Evolutionary conservation across 2,797 vertebrate species (phyloP).

Genomic region (Rachycentron canadum): DNA sequence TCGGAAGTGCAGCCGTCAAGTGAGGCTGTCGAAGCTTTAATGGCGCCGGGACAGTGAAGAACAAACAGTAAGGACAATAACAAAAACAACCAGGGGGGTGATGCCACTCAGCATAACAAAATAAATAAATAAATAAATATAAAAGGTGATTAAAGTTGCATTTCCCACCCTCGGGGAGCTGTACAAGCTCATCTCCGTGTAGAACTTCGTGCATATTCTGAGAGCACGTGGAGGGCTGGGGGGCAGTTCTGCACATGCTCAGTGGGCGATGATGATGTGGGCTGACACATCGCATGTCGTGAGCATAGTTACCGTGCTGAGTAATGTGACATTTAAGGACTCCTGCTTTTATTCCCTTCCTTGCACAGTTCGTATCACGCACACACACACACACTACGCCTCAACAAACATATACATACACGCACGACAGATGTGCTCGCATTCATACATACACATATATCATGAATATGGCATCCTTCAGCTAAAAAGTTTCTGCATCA

Average conservation of each 20-base stretch:
- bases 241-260: slow-evolving; percentile 78
- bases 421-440: neutral
- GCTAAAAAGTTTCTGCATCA: slow-evolving; percentile 24
- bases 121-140: slow-evolving; percentile 7
- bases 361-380: slow-evolving; percentile 19
- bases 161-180: slow-evolving; percentile 36
- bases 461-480: slow-evolving; percentile 12
- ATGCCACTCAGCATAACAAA: slow-evolving; percentile 1
- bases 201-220: slow-evolving; percentile 53
- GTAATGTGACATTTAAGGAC: slow-evolving; percentile 81
- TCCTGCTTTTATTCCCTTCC: slow-evolving; percentile 48
- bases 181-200: slow-evolving; percentile 48
- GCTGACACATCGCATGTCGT: slow-evolving; percentile 80
- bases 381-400: slow-evolving; percentile 29
- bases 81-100: slow-evolving; percentile 33
- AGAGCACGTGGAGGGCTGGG: slow-evolving; percentile 65
- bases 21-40: slow-evolving; percentile 15
- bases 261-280: slow-evolving; percentile 67
- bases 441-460: slow-evolving; percentile 26
- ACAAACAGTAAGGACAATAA: slow-evolving; percentile 32
- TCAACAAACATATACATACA: neutral
- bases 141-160: slow-evolving; percentile 69
- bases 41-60: slow-evolving; percentile 15
- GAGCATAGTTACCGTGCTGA: slow-evolving; percentile 70
- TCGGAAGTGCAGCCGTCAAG: neutral